A percentile compares a stretch with the other conserved stretches of the same genome.
Conservation (phyloP, 1,140 invertebrate species). For the Drosophila serrata region DNA sequence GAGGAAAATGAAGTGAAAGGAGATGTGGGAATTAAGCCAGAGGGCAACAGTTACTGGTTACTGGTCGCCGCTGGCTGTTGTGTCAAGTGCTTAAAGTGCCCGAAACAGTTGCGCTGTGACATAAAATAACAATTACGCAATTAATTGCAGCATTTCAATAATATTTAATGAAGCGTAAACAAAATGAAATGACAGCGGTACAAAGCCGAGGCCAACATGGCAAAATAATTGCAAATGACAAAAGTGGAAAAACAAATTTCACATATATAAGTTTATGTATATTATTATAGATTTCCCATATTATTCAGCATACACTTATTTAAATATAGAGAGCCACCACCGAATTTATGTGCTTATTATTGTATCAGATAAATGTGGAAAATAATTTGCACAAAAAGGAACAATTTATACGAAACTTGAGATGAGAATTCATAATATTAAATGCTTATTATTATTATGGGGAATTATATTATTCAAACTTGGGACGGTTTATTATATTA, state of each 20-base stretch:
- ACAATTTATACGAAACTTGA: neutral
- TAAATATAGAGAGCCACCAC: slow-evolving; percentile 9
- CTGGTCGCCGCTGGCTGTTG: slow-evolving; percentile 52
- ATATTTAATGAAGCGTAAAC: slow-evolving; percentile 84
- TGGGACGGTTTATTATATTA: neutral
- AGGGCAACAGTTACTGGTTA: slow-evolving; percentile 48
- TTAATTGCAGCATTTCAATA: slow-evolving; percentile 83
- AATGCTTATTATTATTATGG: slow-evolving; percentile 5
- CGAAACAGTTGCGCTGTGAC: slow-evolving; percentile 47
- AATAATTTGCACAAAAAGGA: slow-evolving; percentile 17
- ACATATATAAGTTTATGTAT: slow-evolving; percentile 37
- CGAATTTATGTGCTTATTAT: slow-evolving; percentile 40
- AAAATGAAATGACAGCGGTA: slow-evolving; percentile 71
- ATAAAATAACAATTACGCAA: slow-evolving; percentile 84
- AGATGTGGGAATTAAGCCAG: slow-evolving; percentile 24
- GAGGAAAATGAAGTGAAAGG: slow-evolving; percentile 25
- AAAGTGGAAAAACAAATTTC: slow-evolving; percentile 60
- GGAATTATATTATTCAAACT: neutral
- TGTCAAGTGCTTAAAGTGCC: slow-evolving; percentile 73
- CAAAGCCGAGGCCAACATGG: slow-evolving; percentile 58
- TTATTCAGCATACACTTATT: slow-evolving; percentile 21
- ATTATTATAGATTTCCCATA: slow-evolving; percentile 29
- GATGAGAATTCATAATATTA: slow-evolving; percentile 2
- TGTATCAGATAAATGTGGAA: slow-evolving; percentile 20
- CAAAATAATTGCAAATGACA: slow-evolving; percentile 72